Evolutionary conservation across 2,113 vertebrate genomes (phyloP).

Genomic region (Conger conger): DNA sequence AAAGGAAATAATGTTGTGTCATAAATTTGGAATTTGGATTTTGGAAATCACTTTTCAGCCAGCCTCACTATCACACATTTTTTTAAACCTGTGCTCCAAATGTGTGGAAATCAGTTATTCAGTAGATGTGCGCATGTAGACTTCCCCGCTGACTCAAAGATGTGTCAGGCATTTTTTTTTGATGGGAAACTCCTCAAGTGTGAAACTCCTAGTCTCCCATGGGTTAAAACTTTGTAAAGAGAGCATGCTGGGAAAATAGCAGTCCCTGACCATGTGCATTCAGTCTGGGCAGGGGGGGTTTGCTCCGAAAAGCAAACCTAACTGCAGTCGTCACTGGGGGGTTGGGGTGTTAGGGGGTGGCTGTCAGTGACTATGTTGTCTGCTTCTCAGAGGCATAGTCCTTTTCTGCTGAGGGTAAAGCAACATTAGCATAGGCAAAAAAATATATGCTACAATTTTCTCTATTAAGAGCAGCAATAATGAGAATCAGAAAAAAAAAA

Average conservation of each 20-base stretch:
- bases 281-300: constrained; percentile 59
- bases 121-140: constrained; percentile 39
- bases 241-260: constrained; percentile 74
- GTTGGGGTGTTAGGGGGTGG: constrained; percentile 42
- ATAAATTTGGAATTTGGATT: not conserved
- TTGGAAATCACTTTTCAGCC: not conserved
- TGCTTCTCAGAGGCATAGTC: constrained; percentile 55
- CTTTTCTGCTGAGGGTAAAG: not conserved
- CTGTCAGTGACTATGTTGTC: constrained; percentile 64
- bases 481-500: not conserved
- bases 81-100: constrained; percentile 29
- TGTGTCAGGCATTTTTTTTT: constrained; percentile 49
- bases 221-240: constrained; percentile 69
- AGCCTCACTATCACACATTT: constrained; percentile 18
- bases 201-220: constrained; percentile 52
- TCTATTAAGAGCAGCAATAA: not conserved
- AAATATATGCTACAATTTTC: not conserved
- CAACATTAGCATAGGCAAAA: not conserved
- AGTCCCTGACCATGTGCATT: constrained; percentile 56
- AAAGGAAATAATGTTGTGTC: not conserved
- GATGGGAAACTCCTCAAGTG: constrained; percentile 63
- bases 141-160: constrained; percentile 46
- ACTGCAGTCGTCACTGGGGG: constrained; percentile 41
- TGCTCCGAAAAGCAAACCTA: constrained; percentile 46
- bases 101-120: constrained; percentile 48